Evolutionary conservation across 2,888 invertebrate genomes (phyloP), one percentile per base, ranked within the genome.

Genomic region (Sarcophaga carnaria): DNA sequence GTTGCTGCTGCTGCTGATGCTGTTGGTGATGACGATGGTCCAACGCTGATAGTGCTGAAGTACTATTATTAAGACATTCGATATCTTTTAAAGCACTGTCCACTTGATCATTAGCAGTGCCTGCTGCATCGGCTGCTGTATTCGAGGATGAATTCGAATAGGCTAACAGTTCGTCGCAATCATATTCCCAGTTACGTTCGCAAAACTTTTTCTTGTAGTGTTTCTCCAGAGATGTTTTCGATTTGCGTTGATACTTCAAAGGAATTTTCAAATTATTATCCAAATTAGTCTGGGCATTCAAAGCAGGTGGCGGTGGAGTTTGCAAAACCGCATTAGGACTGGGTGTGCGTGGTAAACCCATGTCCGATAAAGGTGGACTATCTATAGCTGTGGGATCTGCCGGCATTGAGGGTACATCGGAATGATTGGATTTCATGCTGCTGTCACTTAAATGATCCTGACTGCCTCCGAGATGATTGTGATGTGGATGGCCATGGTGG

Each of bases 201-300:
- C 97, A 97, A 94, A 96, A 96, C 91, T 97, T 97, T 94, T 97
- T 97, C 94, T 97, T 97, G 93, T 97, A 97, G 94, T 97, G 97
- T 90, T 95, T 95, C 80, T 93, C 93, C 60, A 91, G 91, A 0
- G 94, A 94, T 90, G 93, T 87, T 86, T 93, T 93, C 3, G 93
- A 93, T 88, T 95, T 95, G 59, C 95, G 94, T 90, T 95, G 95
- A 91, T 95, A 95, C 90, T 95, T 95, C 12, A 95, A 91, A 6
- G 95, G 95, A 91, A 93, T 94, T 91, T 90, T 95, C 88, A 90
- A 94, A 92, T 90, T 90, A 66, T 27, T 80, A 22, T 85, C 67
- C 75, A 86, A 71, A 69, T 72, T 78, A 37, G 66, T 74, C 2
- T 45, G 62, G 45, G 88, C 64, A 72, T 81, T 80, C 20, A 90